Conservation (phyloP, 2,888 invertebrate species). For the Muscina levida region DNA sequence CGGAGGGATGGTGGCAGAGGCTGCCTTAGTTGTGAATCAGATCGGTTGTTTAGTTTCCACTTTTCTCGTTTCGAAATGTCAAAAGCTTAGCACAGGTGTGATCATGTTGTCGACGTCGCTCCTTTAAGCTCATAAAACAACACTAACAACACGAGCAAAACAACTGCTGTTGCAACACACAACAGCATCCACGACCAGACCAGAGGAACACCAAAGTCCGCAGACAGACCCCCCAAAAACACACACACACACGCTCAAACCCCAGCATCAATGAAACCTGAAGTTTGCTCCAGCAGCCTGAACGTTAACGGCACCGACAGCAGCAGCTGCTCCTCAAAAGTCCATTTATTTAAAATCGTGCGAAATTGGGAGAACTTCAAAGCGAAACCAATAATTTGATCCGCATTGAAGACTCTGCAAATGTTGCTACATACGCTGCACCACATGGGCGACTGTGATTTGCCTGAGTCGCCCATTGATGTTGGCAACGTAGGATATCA, state of each 20-base stretch:
- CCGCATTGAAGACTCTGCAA: slow-evolving; percentile 44
- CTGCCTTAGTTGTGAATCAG: slow-evolving; percentile 49
- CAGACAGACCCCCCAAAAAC: not conserved
- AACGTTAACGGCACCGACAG: not conserved
- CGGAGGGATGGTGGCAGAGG: not conserved
- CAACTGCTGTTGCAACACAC: slow-evolving; percentile 32
- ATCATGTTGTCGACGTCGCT: slow-evolving; percentile 64
- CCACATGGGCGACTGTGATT: slow-evolving; percentile 8
- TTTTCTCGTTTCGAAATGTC: slow-evolving; percentile 64
- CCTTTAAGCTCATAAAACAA: slow-evolving; percentile 52
- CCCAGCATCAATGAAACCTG: slow-evolving; percentile 59
- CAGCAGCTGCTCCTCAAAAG: slow-evolving; percentile 67
- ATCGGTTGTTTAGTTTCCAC: slow-evolving; percentile 47
- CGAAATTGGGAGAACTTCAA: slow-evolving; percentile 58
- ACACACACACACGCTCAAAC: slow-evolving; percentile 35
- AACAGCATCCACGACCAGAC: slow-evolving; percentile 22
- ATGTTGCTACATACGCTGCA: slow-evolving; percentile 14
- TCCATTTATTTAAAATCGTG: slow-evolving; percentile 65
- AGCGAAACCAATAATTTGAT: slow-evolving; percentile 45
- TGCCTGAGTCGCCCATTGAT: slow-evolving; percentile 10
- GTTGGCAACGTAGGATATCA: slow-evolving; percentile 9
- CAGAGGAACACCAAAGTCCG: slow-evolving; percentile 52
- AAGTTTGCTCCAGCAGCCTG: slow-evolving; percentile 25
- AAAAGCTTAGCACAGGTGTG: slow-evolving; percentile 68
- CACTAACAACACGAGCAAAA: slow-evolving; percentile 19